Evolutionary conservation across 2,888 invertebrate genomes (phyloP).

Genomic region (Myopa testacea): DNA sequence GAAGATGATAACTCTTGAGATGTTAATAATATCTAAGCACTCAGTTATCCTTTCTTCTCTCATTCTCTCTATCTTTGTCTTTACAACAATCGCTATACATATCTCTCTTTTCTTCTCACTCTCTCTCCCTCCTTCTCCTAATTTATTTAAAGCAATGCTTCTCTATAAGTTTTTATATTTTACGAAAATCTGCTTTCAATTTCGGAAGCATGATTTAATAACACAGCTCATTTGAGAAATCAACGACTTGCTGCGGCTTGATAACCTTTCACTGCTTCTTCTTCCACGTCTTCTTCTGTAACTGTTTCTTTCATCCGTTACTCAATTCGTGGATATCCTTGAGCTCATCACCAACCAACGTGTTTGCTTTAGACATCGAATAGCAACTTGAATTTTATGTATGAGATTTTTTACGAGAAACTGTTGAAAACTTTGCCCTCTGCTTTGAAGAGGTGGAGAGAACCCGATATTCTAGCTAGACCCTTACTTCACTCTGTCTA

Average conservation of each 20-base stretch:
- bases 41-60: too few relatives aligned
- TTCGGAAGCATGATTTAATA: constrained; percentile 16
- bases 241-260: not conserved
- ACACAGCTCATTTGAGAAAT: constrained; percentile 17
- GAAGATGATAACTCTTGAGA: too few relatives aligned
- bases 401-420: constrained; percentile 10
- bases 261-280: not conserved
- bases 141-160: too few relatives aligned
- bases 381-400: not conserved
- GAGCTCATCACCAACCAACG: too few relatives aligned
- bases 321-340: too few relatives aligned
- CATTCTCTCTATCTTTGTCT: too few relatives aligned
- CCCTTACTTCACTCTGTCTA: not conserved
- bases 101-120: too few relatives aligned
- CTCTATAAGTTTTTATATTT: not conserved
- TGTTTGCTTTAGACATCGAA: too few relatives aligned
- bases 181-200: constrained; percentile 9
- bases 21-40: too few relatives aligned
- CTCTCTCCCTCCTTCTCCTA: too few relatives aligned
- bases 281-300: not conserved
- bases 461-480: not conserved
- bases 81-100: too few relatives aligned
- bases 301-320: not conserved
- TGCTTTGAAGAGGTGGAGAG: not conserved
- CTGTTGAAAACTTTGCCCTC: not conserved